Evolutionary conservation across 2,797 vertebrate genomes (phyloP).

Genomic region (Thalassophryne amazonica): DNA sequence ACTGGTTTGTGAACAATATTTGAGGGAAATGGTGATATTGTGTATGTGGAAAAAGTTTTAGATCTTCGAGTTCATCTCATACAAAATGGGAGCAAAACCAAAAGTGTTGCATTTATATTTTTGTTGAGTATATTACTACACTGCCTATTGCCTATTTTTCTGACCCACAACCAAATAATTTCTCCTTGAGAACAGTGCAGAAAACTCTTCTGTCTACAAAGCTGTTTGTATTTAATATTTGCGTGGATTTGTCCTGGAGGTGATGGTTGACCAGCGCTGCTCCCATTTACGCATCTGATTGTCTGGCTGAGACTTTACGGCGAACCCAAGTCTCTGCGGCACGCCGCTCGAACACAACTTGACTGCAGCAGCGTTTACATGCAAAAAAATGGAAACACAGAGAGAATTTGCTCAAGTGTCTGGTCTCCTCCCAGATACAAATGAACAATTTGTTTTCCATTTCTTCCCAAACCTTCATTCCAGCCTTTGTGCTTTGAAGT

Average conservation of each 20-base stretch:
- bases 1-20: too few species aligned
- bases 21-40: too few species aligned
- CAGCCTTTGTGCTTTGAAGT: slow-evolving; percentile 73
- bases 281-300: slow-evolving; percentile 69
- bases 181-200: not conserved
- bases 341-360: slow-evolving; percentile 47
- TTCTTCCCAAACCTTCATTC: slow-evolving; percentile 74
- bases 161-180: not conserved
- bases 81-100: too few species aligned
- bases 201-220: slow-evolving; percentile 14
- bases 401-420: slow-evolving; percentile 74
- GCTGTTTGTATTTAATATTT: slow-evolving; percentile 12
- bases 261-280: slow-evolving; percentile 52
- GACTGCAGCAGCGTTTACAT: slow-evolving; percentile 19
- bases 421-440: slow-evolving; percentile 79
- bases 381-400: slow-evolving; percentile 58
- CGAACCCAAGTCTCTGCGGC: not conserved
- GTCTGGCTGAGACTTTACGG: slow-evolving; percentile 59
- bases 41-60: too few species aligned
- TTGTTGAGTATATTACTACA: too few species aligned
- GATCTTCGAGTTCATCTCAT: too few species aligned
- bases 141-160: too few species aligned
- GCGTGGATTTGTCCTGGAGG: slow-evolving; percentile 47
- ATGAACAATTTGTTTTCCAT: slow-evolving; percentile 80
- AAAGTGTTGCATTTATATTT: too few species aligned